Evolutionary conservation across 2,888 invertebrate species (phyloP).

Genomic region (Galerucella calmariensis): DNA sequence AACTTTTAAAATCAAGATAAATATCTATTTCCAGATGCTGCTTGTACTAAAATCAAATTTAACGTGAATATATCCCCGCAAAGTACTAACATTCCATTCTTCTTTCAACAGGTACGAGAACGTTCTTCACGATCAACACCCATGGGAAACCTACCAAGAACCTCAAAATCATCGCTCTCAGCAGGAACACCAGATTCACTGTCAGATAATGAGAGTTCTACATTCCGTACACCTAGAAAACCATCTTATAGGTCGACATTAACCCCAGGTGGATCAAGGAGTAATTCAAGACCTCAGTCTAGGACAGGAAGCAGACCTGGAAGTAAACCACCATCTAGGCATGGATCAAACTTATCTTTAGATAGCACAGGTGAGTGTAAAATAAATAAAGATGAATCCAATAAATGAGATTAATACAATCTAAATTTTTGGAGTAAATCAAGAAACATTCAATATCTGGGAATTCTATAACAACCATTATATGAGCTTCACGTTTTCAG

Average conservation of each 20-base stretch:
- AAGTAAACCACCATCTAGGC: conserved; percentile 92
- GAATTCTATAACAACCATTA: too few species aligned
- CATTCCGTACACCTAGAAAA: conserved; percentile 74
- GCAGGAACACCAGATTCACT: conserved; percentile 91
- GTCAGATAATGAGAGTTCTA: conserved; percentile 85
- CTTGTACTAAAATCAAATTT: background rate
- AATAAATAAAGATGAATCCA: background rate
- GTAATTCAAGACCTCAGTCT: conserved; percentile 83
- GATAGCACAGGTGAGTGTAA: conserved; percentile 81
- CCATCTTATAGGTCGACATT: conserved; percentile 76
- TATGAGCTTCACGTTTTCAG: conserved; percentile 61
- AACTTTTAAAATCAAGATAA: background rate
- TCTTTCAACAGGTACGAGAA: conserved; percentile 81
- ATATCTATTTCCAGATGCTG: background rate
- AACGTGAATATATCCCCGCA: background rate
- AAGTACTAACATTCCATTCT: background rate
- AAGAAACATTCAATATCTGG: background rate
- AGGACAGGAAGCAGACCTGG: conserved; percentile 87
- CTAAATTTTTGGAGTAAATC: background rate
- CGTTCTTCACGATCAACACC: conserved; percentile 91
- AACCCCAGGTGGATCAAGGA: conserved; percentile 80
- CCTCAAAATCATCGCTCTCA: conserved; percentile 82
- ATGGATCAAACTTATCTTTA: conserved; percentile 90
- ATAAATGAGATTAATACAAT: background rate
- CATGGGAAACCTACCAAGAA: conserved; percentile 76